Base-by-base conservation (phyloP, 1,140 invertebrate species). In the Polyergus mexicanus region DNA sequence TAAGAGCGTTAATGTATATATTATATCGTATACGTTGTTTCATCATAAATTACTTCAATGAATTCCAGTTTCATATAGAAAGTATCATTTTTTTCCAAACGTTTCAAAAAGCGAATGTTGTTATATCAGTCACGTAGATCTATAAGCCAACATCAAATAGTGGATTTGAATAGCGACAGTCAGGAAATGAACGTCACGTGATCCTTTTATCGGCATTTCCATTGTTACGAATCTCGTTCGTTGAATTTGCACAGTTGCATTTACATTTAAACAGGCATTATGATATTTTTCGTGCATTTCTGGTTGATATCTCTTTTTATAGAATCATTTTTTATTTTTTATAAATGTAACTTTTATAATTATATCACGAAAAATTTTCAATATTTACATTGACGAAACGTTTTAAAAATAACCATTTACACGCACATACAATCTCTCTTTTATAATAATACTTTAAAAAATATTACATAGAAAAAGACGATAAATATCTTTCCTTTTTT, bases 1-100 rank as follows among this genome's bases (percentile, higher is more conserved):
- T 16, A 28, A 38, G 2, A 63, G 19, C 11, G 22, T 62, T 22
- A 62, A 76, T 44, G 4, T 19, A 62, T 16, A 62, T 63, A n/a
- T 77, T 44, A 19, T 25, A 47, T 13, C 25, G 19, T 35, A 16
- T 63, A 16, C 16, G 6, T 35, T 2, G 41, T 47, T 47, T 6
- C 35, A 35, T 22, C 28, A 41, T 25, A 13, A 77, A 25, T 65
- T 22, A 63, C 38, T 44, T 77, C 74, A 77, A 16, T 47, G 28
- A 77, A 62, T 11, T 47, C 19, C 38, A 44, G 86, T 16, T 11
- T 16, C 60, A 28, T 41, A 47, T 38, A 41, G 28, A 60, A 76
- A 56, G 54, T 19, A 86, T 86, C 41, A 47, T 68, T 68, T 81
- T 81, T 72, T 60, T 72, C 35, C n/a, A 76, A 28, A 47, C 66